Base-by-base conservation (phyloP, 2,888 invertebrate species). In the Blastobasis lacticolella region DNA sequence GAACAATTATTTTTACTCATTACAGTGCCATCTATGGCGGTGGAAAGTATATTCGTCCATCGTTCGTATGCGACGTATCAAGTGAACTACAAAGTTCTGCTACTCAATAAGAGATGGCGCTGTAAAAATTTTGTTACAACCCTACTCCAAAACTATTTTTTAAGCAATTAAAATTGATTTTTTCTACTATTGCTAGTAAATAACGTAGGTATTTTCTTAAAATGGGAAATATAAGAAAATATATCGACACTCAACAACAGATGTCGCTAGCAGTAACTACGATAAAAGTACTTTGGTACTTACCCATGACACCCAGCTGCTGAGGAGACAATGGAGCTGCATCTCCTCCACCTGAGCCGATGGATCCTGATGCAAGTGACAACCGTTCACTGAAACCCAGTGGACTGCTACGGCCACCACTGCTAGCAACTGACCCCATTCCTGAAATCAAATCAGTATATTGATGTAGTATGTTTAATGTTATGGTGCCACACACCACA, bases 301-400 rank as follows among this genome's bases (percentile, higher is more conserved):
- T 81, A 94, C 95, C 97, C 92, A 97, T 94, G 38, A 95, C 94
- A 54, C 97, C 97, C 38, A 97, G 90, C 66, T 97, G 96, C 71
- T 96, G 95, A 1, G 96, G 95, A 4, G 95, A 94, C 41, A 96
- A 88, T 56, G 91, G 92, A 1, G 91, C 89, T 41, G 92, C 91
- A 58, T 90, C 90, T 45, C 89, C 90, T 8, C 88, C 87, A 5
- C 81, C 87, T 2, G 88, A 88, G 0, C 90, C 90, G 51, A 92
- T 82, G 43, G 93, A 93, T 0, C 92, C 92, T 0, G 93, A 93
- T 0, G 93, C 92, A 56, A 93, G 65, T 0, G 94, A 94, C 45
- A 91, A 74, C 7, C 92, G 90, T 69, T 94, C 94, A 59, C 92
- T 92, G 50, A 90, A 89, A 36, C 86, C 90, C 10, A 87, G 75